Evolutionary conservation across 2,888 invertebrate genomes (phyloP), one percentile per base, ranked within the genome.

Genomic region (Leptothorax acervorum): DNA sequence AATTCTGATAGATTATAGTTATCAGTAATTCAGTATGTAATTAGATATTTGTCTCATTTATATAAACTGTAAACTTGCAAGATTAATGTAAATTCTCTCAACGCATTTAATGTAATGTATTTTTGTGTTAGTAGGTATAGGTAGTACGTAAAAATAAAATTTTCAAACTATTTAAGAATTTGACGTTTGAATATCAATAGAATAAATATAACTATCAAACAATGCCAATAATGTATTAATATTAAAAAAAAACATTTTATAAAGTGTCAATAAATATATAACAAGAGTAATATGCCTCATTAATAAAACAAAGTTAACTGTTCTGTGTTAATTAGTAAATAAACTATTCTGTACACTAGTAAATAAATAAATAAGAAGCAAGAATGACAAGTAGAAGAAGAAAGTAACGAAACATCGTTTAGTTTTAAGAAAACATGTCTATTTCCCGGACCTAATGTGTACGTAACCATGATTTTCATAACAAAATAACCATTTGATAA

Each of bases 391-490:
- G 9, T 0, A 66, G 4, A 45, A 35, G 5, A 66, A 28, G 18
- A 48, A 48, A 15, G 5, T 35, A 42, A 15, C 0, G 2, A 73
- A 57, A 57, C 11, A 42, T 42, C 11, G 1, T 31, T 42, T 18
- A 73, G 28, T 11, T 31, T 15, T 12, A 45, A 42, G 15, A 45
- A 45, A 42, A 31, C 5, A 1, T 28, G 28, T 74, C 15, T 42
- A 23, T 31, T 31, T 45, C 23, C 15, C 12, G 9, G 9, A n/a
- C 8, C 39, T 28, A 39, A 51, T 73, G 31, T 53, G n/a, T 8
- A 42, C 53, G 18, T 55, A 23, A 23, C 12, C 51, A 60, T 55
- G n/a, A 62, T 31, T 83, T 75, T 83, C 62, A 75, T 53, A 71
- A 42, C 4, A 48, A 62, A 78, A 12, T n/a, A 57, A 62, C 11